Base-by-base conservation (phyloP, 2,797 vertebrate species). In the Pachyuromys duprasi region DNA sequence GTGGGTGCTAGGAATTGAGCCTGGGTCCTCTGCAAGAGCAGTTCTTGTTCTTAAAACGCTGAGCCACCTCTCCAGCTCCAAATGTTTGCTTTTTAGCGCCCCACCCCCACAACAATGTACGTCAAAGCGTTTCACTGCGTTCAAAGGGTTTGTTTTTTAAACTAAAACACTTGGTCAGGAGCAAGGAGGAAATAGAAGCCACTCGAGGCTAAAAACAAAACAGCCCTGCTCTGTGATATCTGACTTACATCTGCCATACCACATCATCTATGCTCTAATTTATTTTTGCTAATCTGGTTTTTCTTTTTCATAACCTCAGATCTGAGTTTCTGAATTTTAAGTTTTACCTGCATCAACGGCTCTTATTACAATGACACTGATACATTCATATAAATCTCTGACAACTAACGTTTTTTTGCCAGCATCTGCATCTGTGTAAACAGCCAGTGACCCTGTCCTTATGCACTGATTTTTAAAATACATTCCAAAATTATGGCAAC, bases 201-300 rank as follows among this genome's bases (percentile, higher is more conserved):
- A 36, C 13, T 67, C 17, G 45, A 88, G 31, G 36, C 75, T 92
- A 76, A 97, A 97, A 92, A 89, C 70, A 82, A 86, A 93, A 93
- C 65, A 79, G 33, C 86, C 8, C 22, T 79, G 31, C 15, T 95
- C 45, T 2, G 1, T 60, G 86, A 94, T 14, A 5, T 6, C 62
- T 24, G 84, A 53, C 69, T 91, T 65, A 81, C 20, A 45, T 95
- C 17, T 81, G 91, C 91, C 86, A 42, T 70, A 86, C 28, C 83
- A 78, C 57, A 24, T 95, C 53, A 95, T 42, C 5, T 70, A 60
- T 20, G 87, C 1, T 33, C 22, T 75, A 55, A 75, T 67, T 94
- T 95, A 87, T 84, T 42, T 82, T 91, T 39, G 63, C n/a, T 72
- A 72, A 45, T 84, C 18, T 81, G 93, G 39, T 20, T 24, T 86